Percentiles rank a stretch among this genome's conserved stretches.
These are phyloP conservation scores for Pseudochaenichthys georgianus DNA, from an alignment of 2,797 vertebrate species.

Conservation along the genomic window DNA sequence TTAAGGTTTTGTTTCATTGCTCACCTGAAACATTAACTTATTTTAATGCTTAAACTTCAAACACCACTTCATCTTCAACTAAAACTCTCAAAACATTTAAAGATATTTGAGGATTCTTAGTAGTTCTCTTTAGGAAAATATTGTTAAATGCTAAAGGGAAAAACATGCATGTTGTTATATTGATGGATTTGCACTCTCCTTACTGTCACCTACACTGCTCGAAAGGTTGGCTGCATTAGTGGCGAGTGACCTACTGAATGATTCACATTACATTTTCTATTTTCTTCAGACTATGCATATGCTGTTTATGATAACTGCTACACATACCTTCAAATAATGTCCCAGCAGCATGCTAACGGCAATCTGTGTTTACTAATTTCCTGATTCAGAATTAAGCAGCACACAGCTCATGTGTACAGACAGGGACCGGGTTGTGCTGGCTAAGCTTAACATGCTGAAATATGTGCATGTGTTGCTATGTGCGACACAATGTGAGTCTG, in stretches of 20 bases:
- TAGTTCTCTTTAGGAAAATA: too few relatives aligned
- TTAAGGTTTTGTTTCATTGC: neutral
- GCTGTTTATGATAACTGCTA: neutral
- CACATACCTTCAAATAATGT: constrained; percentile 26
- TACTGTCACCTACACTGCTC: neutral
- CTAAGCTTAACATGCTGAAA: constrained; percentile 75
- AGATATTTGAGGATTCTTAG: too few relatives aligned
- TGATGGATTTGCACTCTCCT: neutral
- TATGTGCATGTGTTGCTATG: constrained; percentile 79
- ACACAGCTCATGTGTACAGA: constrained; percentile 65
- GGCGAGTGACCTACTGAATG: neutral
- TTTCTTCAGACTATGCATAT: neutral
- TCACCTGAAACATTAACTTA: neutral
- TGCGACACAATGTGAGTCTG: constrained; percentile 78
- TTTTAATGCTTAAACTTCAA: neutral
- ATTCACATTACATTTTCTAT: constrained; percentile 9
- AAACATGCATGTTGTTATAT: neutral
- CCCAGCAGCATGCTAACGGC: constrained; percentile 21
- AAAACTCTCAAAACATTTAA: neutral
- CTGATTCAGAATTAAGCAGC: constrained; percentile 67
- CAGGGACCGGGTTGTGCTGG: constrained; percentile 77
- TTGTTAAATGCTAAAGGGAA: neutral
- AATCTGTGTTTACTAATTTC: constrained; percentile 38
- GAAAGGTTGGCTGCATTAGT: neutral
- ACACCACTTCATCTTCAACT: neutral